Evolutionary conservation across 2,113 vertebrate species (phyloP), one percentile per base, ranked within the genome.

Genomic region (Hemichromis elongatus): DNA sequence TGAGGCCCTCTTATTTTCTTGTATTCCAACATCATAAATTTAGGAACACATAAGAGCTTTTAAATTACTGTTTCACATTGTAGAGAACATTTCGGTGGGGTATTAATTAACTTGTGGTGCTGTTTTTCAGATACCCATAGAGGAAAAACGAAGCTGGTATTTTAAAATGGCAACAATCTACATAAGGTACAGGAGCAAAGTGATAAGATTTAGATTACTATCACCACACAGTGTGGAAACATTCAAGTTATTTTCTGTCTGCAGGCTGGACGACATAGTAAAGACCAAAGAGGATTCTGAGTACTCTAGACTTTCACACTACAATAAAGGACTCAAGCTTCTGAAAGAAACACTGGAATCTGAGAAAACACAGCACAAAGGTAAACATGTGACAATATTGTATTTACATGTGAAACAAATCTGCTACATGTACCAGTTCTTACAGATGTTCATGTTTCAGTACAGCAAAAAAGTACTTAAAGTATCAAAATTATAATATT

Each of bases 111-210:
- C 14, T 33, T 68, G 42, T 0, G 53, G 21, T 70, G 14, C 33
- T 90, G 50, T 93, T 82, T 94, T 95, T 82, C 83, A 98, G 98
- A 93, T 98, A 81, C 94, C 96, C 1, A 6, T 7, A 28, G 97
- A 97, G 87, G 98, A 98, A 93, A 98, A 96, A 81, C 92, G 93
- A 90, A 96, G 95, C 92, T 98, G 97, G 97, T 97, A 96, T 93
- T 97, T 98, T 84, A 97, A 97, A 91, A 98, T 98, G 98, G 97
- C 97, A 78, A 96, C 95, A 3, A 95, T 97, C 90, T 96, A 97
- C 83, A 96, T 98, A 91, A 97, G 97, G 98, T 98, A 91, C 7
- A 52, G 5, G 7, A 24, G 16, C 16, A 5, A 28, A 2, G 19
- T 82, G 2, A 52, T 42, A 21, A 1, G 28, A 37, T 45, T n/a